Base-by-base conservation (phyloP, 1,140 invertebrate species). In the Calosoma granatense region DNA sequence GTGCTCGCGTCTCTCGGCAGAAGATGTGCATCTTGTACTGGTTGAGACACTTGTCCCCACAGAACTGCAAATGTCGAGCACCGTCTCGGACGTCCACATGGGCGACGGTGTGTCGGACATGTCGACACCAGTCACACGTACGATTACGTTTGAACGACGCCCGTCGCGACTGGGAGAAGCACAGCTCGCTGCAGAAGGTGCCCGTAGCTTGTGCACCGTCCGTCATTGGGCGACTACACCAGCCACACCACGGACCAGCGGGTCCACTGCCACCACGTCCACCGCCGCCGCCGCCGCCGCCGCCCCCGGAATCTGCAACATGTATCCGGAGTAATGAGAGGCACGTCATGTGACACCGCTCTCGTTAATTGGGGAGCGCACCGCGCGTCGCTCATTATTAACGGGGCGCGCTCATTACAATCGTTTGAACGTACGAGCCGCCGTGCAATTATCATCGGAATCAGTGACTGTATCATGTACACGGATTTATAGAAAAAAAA, bases 11-110 rank as follows among this genome's bases (percentile, higher is more conserved):
- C 72, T 94, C 91, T 21, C 87, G 83, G 73, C 91, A 94, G 71
- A 94, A 95, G 60, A 94, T 92, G 67, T 93, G 90, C 90, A 95
- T 94, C 76, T 95, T 94, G 75, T 94, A 95, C 71, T 94, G 91
- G 69, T 94, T 94, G 47, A 94, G 77, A 68, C 92, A 95, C 76
- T 94, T 94, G 70, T 93, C 88, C 56, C 90, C 90, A 70, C 81
- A 87, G 71, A 90, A 90, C 70, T 90, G 86, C 12, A 89, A 74
- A 61, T 89, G 86, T 55, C 84, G 83, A 56, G 87, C 83, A 15
- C 86, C 85, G 64, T 90, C 86, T 78, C 86, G 74, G 69, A 92
- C 91, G 70, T 94, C 91, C 15, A 93, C 89, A 65, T 92, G 93
- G 62, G 88, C 92, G n/a, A 94, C 87, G 0, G 91, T 92, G 65